A percentile compares a stretch with the other conserved stretches of the same genome.
These are phyloP conservation scores for Pelochelys cantorii DNA, from an alignment of 2,797 vertebrate genomes.

Conservation along the genomic window DNA sequence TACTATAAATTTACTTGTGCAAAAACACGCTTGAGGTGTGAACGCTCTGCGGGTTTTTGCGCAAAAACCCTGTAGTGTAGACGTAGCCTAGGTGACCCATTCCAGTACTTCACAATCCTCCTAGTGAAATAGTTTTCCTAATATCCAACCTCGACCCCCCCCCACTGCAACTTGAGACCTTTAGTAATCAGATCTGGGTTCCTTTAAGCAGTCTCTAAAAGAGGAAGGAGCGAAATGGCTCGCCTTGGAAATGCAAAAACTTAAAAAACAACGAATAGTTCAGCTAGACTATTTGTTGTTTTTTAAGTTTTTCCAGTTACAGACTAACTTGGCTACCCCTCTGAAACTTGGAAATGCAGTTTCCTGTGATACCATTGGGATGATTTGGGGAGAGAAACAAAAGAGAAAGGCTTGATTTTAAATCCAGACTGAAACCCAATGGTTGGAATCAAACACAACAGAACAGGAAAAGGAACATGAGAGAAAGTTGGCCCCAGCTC, in stretches of 20 bases:
- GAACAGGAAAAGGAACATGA: neutral
- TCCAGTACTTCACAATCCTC: too few relatives aligned
- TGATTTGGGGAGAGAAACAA: fast-evolving
- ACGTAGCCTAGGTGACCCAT: too few relatives aligned
- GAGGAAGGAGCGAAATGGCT: neutral
- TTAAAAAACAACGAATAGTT: too few relatives aligned
- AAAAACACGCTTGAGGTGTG: too few relatives aligned
- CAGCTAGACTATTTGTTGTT: too few relatives aligned
- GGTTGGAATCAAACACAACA: neutral
- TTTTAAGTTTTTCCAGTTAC: too few relatives aligned
- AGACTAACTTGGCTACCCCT: too few relatives aligned
- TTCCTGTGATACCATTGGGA: neutral
- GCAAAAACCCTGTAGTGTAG: too few relatives aligned
- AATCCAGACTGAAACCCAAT: neutral
- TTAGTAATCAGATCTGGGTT: neutral
- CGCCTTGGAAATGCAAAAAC: neutral
- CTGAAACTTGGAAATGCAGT: neutral
- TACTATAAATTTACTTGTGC: too few relatives aligned
- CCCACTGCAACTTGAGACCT: neutral
- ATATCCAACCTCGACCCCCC: too few relatives aligned
- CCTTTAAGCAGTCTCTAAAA: neutral
- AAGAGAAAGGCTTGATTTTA: neutral
- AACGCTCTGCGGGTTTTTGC: too few relatives aligned
- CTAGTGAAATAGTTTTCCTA: too few relatives aligned
- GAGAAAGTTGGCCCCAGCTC: slow-evolving; percentile 5